Conservation (phyloP, 2,113 vertebrate species). For the Lontra canadensis region DNA sequence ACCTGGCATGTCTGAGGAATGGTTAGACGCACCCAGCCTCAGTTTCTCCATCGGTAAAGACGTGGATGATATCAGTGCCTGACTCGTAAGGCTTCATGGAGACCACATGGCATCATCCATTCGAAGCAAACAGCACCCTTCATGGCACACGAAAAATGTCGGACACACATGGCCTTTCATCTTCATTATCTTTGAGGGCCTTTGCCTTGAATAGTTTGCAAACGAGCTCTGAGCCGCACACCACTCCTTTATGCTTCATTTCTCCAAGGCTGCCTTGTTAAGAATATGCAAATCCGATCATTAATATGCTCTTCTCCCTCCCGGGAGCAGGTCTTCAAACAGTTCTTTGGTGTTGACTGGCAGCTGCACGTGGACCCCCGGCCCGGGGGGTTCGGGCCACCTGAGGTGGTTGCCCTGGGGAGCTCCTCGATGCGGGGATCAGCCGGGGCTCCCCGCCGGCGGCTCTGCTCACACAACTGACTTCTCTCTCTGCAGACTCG, state of each 20-base stretch:
- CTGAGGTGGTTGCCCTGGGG: neutral
- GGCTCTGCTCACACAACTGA: neutral
- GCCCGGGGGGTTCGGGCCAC: neutral
- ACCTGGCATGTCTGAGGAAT: neutral
- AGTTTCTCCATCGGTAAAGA: neutral
- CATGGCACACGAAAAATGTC: neutral
- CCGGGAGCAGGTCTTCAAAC: neutral
- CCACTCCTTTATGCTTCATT: neutral
- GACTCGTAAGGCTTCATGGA: neutral
- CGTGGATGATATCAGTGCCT: neutral
- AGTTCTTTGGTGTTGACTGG: neutral
- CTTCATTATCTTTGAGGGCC: neutral
- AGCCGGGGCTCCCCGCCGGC: neutral
- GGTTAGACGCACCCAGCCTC: too few relatives aligned
- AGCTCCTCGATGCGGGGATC: rapidly evolving
- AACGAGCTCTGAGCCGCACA: neutral
- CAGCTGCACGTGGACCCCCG: neutral
- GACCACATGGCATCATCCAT: neutral
- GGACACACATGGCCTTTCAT: neutral
- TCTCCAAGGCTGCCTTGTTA: neutral
- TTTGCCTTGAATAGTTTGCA: neutral
- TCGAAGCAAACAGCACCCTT: neutral
- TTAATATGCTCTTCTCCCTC: neutral
- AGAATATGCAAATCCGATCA: neutral
- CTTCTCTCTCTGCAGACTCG: neutral